Conservation (phyloP, 2,113 vertebrate genomes). For the Rynchops niger region DNA sequence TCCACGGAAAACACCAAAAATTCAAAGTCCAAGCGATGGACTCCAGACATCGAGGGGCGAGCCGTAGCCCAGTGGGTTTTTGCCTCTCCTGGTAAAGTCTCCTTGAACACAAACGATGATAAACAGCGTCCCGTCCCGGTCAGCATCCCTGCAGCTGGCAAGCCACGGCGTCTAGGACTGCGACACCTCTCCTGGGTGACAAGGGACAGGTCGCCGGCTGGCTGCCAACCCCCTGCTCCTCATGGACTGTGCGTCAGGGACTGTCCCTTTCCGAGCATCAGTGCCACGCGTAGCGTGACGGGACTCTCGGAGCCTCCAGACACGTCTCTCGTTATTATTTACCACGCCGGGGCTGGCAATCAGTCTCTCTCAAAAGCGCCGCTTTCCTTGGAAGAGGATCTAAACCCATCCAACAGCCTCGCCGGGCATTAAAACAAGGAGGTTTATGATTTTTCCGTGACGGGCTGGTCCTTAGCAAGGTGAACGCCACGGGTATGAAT, state of each 20-base stretch:
- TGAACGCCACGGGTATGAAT: slow-evolving; percentile 10
- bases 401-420: slow-evolving; percentile 24
- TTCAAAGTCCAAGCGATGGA: neutral
- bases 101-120: fast-evolving
- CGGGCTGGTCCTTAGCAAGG: slow-evolving; percentile 28
- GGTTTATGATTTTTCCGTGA: slow-evolving; percentile 45
- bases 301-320: neutral
- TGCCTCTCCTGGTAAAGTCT: neutral
- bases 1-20: neutral
- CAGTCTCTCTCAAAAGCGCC: neutral
- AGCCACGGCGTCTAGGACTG: neutral
- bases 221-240: neutral
- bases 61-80: neutral
- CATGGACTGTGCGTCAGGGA: fast-evolving
- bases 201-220: neutral
- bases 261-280: neutral
- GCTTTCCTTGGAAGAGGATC: slow-evolving; percentile 30
- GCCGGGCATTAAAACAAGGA: slow-evolving; percentile 24
- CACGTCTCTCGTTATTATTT: neutral
- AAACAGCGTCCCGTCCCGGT: neutral
- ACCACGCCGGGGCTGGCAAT: neutral
- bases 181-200: neutral
- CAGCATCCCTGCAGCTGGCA: neutral
- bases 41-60: neutral
- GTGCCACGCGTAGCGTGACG: neutral